These are phyloP conservation scores for Acromyrmex echinatior DNA, from an alignment of 1,140 invertebrate genomes.

Conservation along the genomic window DNA sequence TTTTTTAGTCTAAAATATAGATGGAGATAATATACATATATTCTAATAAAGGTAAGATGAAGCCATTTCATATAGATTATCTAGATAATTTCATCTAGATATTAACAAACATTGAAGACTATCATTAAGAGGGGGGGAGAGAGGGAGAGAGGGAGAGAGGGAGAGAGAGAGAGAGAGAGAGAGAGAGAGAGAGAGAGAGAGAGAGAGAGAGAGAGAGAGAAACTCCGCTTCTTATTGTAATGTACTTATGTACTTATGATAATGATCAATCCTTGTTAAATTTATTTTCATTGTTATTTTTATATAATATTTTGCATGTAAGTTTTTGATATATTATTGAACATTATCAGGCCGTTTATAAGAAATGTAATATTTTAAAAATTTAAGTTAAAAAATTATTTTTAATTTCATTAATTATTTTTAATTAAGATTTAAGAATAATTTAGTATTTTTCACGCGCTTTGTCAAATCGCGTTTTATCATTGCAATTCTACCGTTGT, in stretches of 20 bases:
- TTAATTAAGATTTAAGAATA: neutral
- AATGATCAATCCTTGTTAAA: slow-evolving; percentile 46
- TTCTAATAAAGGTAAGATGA: no score
- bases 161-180: no score
- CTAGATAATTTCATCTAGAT: no score
- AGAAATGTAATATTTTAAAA: neutral
- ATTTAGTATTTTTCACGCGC: neutral
- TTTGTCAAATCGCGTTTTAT: neutral
- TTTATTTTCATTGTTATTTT: neutral
- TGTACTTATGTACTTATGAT: slow-evolving; percentile 43
- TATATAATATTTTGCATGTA: neutral
- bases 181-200: no score
- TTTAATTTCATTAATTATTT: slow-evolving; percentile 1
- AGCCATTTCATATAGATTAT: no score
- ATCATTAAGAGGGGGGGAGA: neutral
- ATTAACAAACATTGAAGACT: neutral
- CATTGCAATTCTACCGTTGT: no score
- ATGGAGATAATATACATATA: no score
- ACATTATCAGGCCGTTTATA: neutral
- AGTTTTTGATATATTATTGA: neutral
- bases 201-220: no score
- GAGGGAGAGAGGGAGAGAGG: neutral
- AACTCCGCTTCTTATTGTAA: no score
- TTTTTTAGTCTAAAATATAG: no score
- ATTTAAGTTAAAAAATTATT: neutral